A percentile compares a stretch with the other conserved stretches of the same genome.
Conservation (phyloP, 2,797 vertebrate species). For the Sebastolobus alascanus region DNA sequence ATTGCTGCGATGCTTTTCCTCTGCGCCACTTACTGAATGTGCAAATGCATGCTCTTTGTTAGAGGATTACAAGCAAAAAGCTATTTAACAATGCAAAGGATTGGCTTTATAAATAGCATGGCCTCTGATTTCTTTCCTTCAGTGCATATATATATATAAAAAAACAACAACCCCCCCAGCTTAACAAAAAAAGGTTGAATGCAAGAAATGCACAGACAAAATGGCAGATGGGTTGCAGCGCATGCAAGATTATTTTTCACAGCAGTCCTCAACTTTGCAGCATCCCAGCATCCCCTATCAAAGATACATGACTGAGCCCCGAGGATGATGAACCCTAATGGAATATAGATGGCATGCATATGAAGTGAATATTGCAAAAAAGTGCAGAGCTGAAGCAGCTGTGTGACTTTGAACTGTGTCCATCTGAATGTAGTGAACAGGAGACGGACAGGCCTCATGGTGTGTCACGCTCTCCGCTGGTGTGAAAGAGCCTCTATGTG, state of each 20-base stretch:
- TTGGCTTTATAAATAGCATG: neutral
- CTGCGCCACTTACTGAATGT: conserved; percentile 36
- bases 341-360: conserved; percentile 9
- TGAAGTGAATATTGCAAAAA: neutral
- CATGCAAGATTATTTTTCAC: conserved; percentile 51
- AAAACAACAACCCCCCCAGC: neutral
- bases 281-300: conserved; percentile 30
- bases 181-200: neutral
- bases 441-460: conserved; percentile 45
- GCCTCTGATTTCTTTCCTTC: neutral
- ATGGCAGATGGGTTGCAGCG: conserved; percentile 76
- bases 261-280: conserved; percentile 54
- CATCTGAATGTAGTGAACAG: conserved; percentile 22
- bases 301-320: conserved; percentile 19
- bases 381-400: neutral
- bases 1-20: conserved; percentile 9
- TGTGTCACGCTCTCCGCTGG: conserved; percentile 56
- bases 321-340: neutral
- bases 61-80: neutral
- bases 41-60: conserved; percentile 29
- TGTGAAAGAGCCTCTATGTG: conserved; percentile 52
- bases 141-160: neutral
- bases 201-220: conserved; percentile 70
- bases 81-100: neutral
- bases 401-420: conserved; percentile 16